Percentiles rank a stretch among this genome's conserved stretches.
phyloP scores from a whole-genome alignment of 2,888 invertebrate genomes.

The Copidosoma aretas region DNA sequence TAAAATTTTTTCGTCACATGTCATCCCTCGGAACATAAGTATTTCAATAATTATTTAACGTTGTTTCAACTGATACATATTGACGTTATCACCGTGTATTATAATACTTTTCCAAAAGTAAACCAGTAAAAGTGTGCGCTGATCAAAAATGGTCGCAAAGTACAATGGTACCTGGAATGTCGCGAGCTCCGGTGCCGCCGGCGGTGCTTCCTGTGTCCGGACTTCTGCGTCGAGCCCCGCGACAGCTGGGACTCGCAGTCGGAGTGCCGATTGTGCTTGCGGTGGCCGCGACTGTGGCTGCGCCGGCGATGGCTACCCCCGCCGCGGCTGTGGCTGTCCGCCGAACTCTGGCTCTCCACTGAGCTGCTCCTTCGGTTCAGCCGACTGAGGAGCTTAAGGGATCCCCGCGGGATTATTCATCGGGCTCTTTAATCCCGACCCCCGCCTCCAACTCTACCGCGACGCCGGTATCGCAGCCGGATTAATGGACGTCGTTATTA shows the following conservation, averaged over 20 bases:
- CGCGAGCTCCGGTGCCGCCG: constrained; percentile 77
- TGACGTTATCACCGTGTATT: too few relatives aligned
- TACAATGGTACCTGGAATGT: constrained; percentile 64
- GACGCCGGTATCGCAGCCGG: not conserved
- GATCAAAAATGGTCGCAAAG: not conserved
- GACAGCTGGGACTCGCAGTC: constrained; percentile 92
- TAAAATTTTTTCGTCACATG: too few relatives aligned
- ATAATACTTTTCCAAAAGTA: too few relatives aligned
- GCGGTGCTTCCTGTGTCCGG: constrained; percentile 74
- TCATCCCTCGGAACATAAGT: too few relatives aligned
- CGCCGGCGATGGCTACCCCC: constrained; percentile 73
- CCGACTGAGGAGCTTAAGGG: constrained; percentile 51
- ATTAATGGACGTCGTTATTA: not conserved
- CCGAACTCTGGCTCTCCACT: constrained; percentile 89
- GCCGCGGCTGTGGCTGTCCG: constrained; percentile 71
- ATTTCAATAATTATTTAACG: too few relatives aligned
- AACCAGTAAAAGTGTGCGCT: not conserved
- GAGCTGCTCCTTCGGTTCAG: constrained; percentile 73
- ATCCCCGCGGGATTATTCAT: not conserved
- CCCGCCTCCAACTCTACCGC: not conserved
- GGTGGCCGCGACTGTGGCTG: constrained; percentile 76
- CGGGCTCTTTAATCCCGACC: not conserved
- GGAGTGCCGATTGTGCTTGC: constrained; percentile 78
- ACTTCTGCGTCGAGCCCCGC: constrained; percentile 78
- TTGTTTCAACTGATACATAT: too few relatives aligned